Evolutionary conservation across 2,888 invertebrate genomes (phyloP), one percentile per base, ranked within the genome.

Genomic region (Ophion ellenae): DNA sequence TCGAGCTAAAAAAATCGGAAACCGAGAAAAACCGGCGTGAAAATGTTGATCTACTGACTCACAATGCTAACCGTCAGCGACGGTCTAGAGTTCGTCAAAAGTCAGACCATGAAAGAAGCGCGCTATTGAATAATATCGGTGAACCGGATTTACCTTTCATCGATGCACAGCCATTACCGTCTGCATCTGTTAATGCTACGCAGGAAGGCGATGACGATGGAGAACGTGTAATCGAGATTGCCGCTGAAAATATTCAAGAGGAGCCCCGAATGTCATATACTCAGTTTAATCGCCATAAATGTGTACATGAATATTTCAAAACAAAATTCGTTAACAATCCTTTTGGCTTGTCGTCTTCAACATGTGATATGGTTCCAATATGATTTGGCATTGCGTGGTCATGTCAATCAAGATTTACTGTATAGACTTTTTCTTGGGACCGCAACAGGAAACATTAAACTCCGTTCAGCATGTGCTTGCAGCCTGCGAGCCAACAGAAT

Each of bases 391-490:
- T n/a, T 57, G 20, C 36, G 59, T 76, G 57, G 45, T 14, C 2
- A 24, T 57, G 67, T 67, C 28, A 9, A 85, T 57, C 14, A 70
- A 53, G 17, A 53, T 36, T 74, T 81, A 57, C 9, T 74, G 20
- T 57, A 64, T 20, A 81, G 20, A 67, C 57, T 74, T 69, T 66
- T 86, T 59, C 67, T 77, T 24, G 36, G 66, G 28, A 10, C 73
- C 63, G 6, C 76, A 63, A 47, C 28, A 28, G 61, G 67, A n/a
- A 47, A 80, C 63, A 53, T 73, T 40, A 28, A 36, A 40, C 10
- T 81, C 17, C 85, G 84, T 74, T 69, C 40, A 36, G 76, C 73
- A 14, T 81, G 86, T 70, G 11, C 32, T 4, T 57, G 47, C 14
- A 67, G 66, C 17, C 63, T 83, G 1, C 77, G 20, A 45, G 67